Conservation (phyloP, 2,888 invertebrate genomes). For the Dolichomitus sp. region DNA sequence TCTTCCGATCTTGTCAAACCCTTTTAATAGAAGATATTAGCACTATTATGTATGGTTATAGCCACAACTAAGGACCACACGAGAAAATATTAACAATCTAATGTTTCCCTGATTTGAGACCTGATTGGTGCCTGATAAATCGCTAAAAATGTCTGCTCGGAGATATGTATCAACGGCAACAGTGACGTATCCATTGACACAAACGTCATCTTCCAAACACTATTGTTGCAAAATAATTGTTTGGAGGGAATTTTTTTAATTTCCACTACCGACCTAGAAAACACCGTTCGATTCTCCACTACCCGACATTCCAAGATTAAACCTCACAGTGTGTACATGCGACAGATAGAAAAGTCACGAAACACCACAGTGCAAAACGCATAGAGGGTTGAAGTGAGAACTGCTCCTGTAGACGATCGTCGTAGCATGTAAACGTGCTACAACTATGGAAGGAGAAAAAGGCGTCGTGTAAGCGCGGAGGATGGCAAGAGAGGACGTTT, state of each 20-base stretch:
- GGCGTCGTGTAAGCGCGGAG: constrained; percentile 48
- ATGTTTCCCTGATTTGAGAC: too few relatives aligned
- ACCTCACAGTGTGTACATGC: neutral
- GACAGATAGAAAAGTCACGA: constrained; percentile 7
- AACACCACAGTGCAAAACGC: neutral
- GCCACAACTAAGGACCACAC: too few relatives aligned
- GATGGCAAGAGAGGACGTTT: constrained; percentile 49
- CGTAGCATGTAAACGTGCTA: constrained; percentile 39
- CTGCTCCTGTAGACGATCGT: constrained; percentile 1
- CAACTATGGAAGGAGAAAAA: constrained; percentile 15
- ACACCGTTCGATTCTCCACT: neutral
- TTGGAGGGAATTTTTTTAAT: neutral
- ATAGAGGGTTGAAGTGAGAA: neutral
- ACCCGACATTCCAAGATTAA: neutral
- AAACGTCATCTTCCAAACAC: too few relatives aligned
- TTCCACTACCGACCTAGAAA: neutral
- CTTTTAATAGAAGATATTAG: too few relatives aligned
- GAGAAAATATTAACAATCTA: too few relatives aligned
- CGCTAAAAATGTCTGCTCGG: too few relatives aligned
- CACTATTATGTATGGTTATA: too few relatives aligned
- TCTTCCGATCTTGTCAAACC: too few relatives aligned
- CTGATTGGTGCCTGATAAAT: too few relatives aligned
- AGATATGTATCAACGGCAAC: too few relatives aligned
- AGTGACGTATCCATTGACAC: too few relatives aligned
- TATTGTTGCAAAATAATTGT: too few relatives aligned